phyloP scores from a whole-genome alignment of 2,888 invertebrate species.

The Drosophila macrospina region DNA sequence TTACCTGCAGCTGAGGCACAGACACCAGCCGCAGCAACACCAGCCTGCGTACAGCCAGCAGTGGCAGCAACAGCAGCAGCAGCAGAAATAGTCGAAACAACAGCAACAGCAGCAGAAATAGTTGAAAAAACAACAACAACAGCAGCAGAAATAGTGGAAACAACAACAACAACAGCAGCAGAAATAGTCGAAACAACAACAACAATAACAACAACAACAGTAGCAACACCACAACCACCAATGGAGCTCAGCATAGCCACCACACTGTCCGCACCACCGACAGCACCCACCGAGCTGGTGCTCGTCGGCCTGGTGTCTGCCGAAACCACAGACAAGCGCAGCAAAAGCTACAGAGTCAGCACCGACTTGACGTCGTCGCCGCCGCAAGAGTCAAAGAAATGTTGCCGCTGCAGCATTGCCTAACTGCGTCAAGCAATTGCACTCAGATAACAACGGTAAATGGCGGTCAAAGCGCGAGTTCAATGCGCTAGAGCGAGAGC shows the following conservation, averaged over 20 bases:
- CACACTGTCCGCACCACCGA: conserved; percentile 2
- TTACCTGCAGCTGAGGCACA: conserved; percentile 1
- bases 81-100: not conserved
- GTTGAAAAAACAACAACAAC: not conserved
- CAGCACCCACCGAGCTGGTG: conserved; percentile 27
- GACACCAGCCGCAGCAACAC: not conserved
- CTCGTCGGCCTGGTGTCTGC: conserved; percentile 36
- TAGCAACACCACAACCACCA: conserved; percentile 8
- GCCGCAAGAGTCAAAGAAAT: conserved; percentile 18
- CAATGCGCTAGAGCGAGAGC: not conserved
- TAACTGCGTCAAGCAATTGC: not conserved
- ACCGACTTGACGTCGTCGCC: conserved; percentile 30
- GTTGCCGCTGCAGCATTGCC: conserved; percentile 48
- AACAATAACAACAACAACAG: conserved; percentile 4
- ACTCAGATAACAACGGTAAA: not conserved
- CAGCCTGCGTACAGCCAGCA: not conserved
- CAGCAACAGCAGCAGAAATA: not conserved
- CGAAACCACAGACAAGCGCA: conserved; percentile 35
- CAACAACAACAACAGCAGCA: not conserved
- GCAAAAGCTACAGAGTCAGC: conserved; percentile 50
- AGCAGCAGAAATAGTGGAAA: not conserved
- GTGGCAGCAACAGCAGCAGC: not conserved
- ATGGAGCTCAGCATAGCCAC: conserved; percentile 24
- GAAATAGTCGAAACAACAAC: not conserved
- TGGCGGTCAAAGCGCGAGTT: not conserved